Base-by-base conservation (phyloP, 2,888 invertebrate genomes). In the Blomia tropicalis region DNA sequence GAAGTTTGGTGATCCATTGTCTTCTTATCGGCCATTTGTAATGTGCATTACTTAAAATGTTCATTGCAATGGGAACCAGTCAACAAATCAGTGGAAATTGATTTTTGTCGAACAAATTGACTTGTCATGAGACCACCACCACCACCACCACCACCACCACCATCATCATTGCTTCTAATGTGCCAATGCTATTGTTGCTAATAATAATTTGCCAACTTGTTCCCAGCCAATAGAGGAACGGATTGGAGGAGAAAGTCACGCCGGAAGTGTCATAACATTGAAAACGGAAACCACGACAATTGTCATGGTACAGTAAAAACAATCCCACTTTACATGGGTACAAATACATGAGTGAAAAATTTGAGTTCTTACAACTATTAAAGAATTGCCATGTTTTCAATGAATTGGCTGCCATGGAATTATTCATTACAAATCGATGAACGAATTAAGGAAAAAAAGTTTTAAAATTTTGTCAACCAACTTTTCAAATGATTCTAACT, bases 91-190 rank as follows among this genome's bases (percentile, higher is more conserved):
- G 36, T 36, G 36, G 36, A 36, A 36, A 36, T 36, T 36, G 36
- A 36, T 36, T 36, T 36, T 7, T 36, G 36, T 36, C 51, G 51
- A 47, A 27, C 51, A 47, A 47, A 47, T 47, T 47, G 51, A 27
- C 51, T 47, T 47, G 51, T 47, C 51, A 47, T 47, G 51, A 11
- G 11, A 27, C 41, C 36, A 36, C 36, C 36, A 36, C 36, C n/a
- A 17, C 36, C 36, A 36, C 36, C n/a, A n/a, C n/a, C n/a, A n/a
- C n/a, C n/a, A n/a, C n/a, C n/a, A n/a, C n/a, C n/a, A n/a, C n/a
- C n/a, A n/a, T n/a, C n/a, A n/a, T n/a, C n/a, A n/a, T n/a, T n/a
- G n/a, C n/a, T n/a, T n/a, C n/a, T n/a, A n/a, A n/a, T n/a, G n/a
- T n/a, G n/a, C n/a, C n/a, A n/a, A n/a, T n/a, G n/a, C n/a, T n/a